Evolutionary conservation across 2,797 vertebrate genomes (phyloP), one percentile per base, ranked within the genome.

Genomic region (Pantherophis vulpinus): DNA sequence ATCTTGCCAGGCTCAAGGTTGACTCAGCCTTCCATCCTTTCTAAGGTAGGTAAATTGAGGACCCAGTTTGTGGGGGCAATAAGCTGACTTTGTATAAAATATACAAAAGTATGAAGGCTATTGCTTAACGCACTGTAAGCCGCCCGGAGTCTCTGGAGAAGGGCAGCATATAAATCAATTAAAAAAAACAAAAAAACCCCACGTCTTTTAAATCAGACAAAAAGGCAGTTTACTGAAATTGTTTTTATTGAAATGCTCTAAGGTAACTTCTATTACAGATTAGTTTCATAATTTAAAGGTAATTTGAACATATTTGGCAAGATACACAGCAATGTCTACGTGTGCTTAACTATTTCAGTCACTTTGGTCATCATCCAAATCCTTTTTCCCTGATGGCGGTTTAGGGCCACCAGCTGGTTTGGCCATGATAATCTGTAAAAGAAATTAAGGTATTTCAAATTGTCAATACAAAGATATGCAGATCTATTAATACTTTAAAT

Each of bases 291-390:
- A 98, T 95, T 98, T 98, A 98, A 97, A 89, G 94, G 93, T 97
- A 94, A 97, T 89, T 89, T 96, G 91, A 93, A 96, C 87, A 60
- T 20, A 83, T 47, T 23, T 54, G 56, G 83, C 97, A 96, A 94
- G 58, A 93, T 92, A 56, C 79, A 94, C 55, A 92, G 89, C 90
- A n/a, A 95, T 92, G 92, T 74, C 37, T 94, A 74, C 86, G 55
- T 91, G 29, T 92, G 96, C 91, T 91, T 96, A 93, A 93, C 55
- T 1, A 47, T 8, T 93, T 99, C 97, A 99, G 8, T 99, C 99
- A 86, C 98, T 98, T 37, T 99, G 98, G 97, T 98, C 99, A 37
- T 99, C 99, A 54, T 99, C 99, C 96, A 99, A 99, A 96, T 99
- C 98, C 93, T 99, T 99, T 97, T 98, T 99, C 95, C 98, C 98